phyloP scores from a whole-genome alignment of 2,888 invertebrate genomes.

The Amphipoea lucens region DNA sequence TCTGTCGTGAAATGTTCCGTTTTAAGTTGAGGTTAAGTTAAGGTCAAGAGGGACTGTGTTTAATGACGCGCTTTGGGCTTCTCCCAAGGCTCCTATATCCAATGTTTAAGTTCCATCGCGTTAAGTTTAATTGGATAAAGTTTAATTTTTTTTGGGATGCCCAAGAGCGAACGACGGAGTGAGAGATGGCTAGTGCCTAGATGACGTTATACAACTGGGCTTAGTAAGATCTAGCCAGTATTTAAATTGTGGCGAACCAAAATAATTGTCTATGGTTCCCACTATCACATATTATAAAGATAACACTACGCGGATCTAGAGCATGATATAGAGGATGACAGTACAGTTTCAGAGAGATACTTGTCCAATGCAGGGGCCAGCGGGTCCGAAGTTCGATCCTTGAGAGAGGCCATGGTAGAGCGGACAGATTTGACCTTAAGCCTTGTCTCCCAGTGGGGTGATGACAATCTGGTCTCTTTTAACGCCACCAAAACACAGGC shows the following conservation, averaged over 20 bases:
- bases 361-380: too few species aligned
- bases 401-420: too few species aligned
- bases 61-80: slow-evolving; percentile 38
- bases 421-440: too few species aligned
- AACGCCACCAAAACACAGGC: too few species aligned
- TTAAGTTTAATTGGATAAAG: slow-evolving; percentile 51
- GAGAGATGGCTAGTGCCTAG: neutral
- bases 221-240: neutral
- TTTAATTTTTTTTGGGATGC: slow-evolving; percentile 33
- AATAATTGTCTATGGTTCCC: too few species aligned
- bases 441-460: too few species aligned
- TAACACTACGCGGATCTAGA: too few species aligned
- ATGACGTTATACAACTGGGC: neutral
- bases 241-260: neutral
- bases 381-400: too few species aligned
- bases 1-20: slow-evolving; percentile 37
- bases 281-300: too few species aligned
- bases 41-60: slow-evolving; percentile 47
- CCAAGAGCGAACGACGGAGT: neutral
- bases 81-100: slow-evolving; percentile 49
- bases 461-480: too few species aligned
- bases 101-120: slow-evolving; percentile 23
- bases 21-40: slow-evolving; percentile 45
- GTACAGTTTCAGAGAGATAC: too few species aligned
- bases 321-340: too few species aligned